Percentiles rank a stretch among this genome's conserved stretches.
Evolutionary conservation across 2,888 invertebrate species (phyloP).

Genomic region (Drosophila leonis): DNA sequence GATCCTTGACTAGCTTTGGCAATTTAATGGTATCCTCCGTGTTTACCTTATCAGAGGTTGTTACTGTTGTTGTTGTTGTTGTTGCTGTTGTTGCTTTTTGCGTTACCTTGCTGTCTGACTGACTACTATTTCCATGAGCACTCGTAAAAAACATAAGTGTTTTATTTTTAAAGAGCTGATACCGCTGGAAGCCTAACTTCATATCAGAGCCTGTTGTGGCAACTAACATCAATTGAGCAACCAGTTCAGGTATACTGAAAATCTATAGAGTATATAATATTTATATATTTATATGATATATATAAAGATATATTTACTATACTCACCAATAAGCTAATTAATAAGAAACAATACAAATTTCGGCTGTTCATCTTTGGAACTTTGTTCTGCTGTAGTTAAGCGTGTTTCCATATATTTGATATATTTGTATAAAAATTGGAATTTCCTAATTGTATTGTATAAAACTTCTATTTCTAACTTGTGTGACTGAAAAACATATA

Average conservation of each 20-base stretch:
- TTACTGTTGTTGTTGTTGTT: too few relatives aligned
- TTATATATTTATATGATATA: background rate
- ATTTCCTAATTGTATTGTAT: background rate
- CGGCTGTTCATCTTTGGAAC: background rate
- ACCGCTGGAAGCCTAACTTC: background rate
- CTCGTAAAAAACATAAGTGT: background rate
- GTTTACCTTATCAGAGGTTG: too few relatives aligned
- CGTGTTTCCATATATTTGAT: background rate
- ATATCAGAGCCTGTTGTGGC: too few relatives aligned
- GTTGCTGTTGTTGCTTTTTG: too few relatives aligned
- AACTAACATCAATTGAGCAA: background rate
- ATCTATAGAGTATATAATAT: background rate
- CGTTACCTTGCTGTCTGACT: accelerated
- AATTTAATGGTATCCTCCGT: background rate
- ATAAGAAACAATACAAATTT: constrained; percentile 11
- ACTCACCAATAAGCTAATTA: constrained; percentile 8
- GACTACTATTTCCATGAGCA: background rate
- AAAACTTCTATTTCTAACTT: background rate
- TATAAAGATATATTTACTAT: background rate
- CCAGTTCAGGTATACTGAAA: background rate
- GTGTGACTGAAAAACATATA: background rate
- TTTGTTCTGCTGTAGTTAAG: background rate
- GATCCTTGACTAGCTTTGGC: background rate
- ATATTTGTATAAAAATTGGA: background rate
- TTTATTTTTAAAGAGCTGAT: background rate